Evolutionary conservation across 2,113 vertebrate genomes (phyloP).

Genomic region (Ellobius talpinus): DNA sequence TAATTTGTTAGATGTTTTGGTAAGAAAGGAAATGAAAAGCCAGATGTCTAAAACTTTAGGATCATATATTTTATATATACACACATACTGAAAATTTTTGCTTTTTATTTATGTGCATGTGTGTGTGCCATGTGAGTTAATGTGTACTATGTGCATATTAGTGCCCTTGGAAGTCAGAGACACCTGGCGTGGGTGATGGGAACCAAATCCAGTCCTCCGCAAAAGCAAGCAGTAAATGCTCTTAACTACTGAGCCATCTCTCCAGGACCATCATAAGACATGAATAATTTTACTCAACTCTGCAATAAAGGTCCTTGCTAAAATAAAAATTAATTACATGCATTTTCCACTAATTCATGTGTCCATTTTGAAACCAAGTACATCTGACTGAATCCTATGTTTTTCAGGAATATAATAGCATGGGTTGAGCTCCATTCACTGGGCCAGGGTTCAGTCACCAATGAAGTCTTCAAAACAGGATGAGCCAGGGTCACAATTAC

Average conservation of each 20-base stretch:
- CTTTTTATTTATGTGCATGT: neutral
- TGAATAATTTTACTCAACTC: neutral
- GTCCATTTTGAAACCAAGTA: slow-evolving; percentile 1
- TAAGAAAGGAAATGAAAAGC: neutral
- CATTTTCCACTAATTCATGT: neutral
- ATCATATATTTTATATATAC: neutral
- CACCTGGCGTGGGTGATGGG: neutral
- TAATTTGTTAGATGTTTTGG: slow-evolving; percentile 16
- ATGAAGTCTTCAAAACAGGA: neutral
- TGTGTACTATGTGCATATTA: neutral
- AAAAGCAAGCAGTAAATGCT: neutral
- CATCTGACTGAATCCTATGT: neutral
- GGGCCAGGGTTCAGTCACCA: neutral
- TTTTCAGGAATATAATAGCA: neutral
- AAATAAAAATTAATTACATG: neutral
- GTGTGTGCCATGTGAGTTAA: neutral
- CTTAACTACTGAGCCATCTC: neutral
- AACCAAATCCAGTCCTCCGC: neutral
- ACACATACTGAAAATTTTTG: neutral
- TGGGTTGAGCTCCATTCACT: neutral
- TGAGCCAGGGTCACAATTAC: neutral
- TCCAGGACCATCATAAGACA: neutral
- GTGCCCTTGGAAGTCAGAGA: neutral
- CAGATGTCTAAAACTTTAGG: neutral
- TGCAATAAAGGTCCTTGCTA: slow-evolving; percentile 41